Percentiles rank a stretch among this genome's conserved stretches.
Evolutionary conservation across 2,888 invertebrate genomes (phyloP).

Genomic region (Eristalinus aeneus): DNA sequence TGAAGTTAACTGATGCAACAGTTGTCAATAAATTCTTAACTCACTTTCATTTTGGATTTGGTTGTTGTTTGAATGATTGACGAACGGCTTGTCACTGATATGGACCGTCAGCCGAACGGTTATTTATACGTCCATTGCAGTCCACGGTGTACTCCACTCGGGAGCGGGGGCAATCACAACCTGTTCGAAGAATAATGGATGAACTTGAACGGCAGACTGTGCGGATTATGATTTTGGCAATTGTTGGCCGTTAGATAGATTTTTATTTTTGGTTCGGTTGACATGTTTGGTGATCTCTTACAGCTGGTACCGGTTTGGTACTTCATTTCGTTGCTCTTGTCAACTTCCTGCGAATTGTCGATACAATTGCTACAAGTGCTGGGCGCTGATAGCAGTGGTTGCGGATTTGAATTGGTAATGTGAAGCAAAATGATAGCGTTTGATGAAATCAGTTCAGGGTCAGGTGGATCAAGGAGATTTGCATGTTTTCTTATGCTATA

Average conservation of each 20-base stretch:
- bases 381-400: background rate
- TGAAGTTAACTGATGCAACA: too few relatives aligned
- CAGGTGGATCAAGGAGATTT: background rate
- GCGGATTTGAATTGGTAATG: background rate
- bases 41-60: slow-evolving; percentile 33
- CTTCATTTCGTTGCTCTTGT: background rate
- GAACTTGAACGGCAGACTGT: background rate
- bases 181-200: background rate
- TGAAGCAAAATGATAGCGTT: background rate
- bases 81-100: slow-evolving; percentile 17
- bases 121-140: slow-evolving; percentile 3
- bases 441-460: background rate
- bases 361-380: background rate
- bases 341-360: background rate
- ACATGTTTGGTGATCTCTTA: background rate
- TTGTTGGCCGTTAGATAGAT: background rate
- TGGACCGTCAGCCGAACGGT: background rate
- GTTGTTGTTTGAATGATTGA: slow-evolving; percentile 3
- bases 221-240: background rate
- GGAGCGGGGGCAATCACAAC: background rate
- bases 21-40: background rate
- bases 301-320: background rate
- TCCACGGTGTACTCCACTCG: background rate
- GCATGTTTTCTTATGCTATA: background rate
- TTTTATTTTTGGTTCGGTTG: background rate